These are phyloP conservation scores for Camptogramma bilineatum DNA, from an alignment of 2,888 invertebrate species.

Conservation along the genomic window DNA sequence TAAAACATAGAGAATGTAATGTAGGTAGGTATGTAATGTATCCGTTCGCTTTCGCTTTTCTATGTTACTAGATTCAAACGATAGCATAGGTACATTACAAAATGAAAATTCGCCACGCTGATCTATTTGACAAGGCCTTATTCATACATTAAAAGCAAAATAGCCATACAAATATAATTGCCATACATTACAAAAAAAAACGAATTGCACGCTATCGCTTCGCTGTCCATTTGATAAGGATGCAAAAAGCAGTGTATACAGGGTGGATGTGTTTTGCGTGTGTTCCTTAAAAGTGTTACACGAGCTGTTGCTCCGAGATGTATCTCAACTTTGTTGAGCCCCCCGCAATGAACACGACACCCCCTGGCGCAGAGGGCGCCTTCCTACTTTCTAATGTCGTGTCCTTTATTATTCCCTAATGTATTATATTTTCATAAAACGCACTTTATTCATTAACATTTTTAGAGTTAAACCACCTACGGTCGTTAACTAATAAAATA, in stretches of 20 bases:
- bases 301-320: slow-evolving; percentile 33
- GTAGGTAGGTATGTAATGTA: no score
- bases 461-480: slow-evolving; percentile 4
- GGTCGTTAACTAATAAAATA: not conserved
- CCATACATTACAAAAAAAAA: no score
- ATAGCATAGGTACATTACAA: no score
- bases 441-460: slow-evolving; percentile 28
- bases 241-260: not conserved
- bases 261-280: slow-evolving; percentile 3
- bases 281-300: slow-evolving; percentile 29
- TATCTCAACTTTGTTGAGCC: slow-evolving; percentile 41
- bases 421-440: slow-evolving; percentile 39
- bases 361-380: slow-evolving; percentile 44
- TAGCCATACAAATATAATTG: no score
- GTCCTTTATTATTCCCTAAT: slow-evolving; percentile 45
- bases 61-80: no score
- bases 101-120: no score
- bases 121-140: no score
- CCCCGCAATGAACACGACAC: slow-evolving; percentile 46
- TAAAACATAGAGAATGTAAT: no score
- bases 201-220: no score
- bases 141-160: no score
- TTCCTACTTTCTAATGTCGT: slow-evolving; percentile 44
- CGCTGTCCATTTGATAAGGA: no score
- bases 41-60: no score